These are phyloP conservation scores for Rhinella marina DNA, from an alignment of 2,797 vertebrate genomes.

Conservation along the genomic window DNA sequence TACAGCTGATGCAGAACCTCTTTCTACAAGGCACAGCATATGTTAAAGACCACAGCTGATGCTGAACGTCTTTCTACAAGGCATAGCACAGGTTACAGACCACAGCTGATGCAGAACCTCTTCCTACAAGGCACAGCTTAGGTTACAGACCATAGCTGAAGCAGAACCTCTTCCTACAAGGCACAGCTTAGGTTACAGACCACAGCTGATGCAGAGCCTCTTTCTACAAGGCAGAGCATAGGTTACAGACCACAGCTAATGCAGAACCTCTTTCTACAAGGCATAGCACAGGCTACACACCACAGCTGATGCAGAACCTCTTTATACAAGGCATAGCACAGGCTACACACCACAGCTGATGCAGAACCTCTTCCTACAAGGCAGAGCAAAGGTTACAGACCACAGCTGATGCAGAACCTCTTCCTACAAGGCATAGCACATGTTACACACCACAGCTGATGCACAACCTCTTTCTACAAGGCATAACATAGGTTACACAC, in stretches of 20 bases:
- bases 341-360: no score
- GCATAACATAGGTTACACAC: background rate
- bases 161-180: no score
- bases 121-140: no score
- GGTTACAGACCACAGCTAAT: background rate
- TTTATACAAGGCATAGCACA: background rate
- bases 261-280: background rate
- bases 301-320: background rate
- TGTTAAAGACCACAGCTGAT: background rate
- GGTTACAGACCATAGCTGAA: no score
- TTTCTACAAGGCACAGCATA: background rate
- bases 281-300: background rate
- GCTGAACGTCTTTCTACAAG: no score
- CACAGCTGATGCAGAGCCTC: conserved; percentile 7
- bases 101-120: no score
- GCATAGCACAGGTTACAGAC: no score
- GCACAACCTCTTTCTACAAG: background rate
- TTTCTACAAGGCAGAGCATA: background rate
- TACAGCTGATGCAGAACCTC: background rate
- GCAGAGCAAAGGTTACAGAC: background rate
- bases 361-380: background rate
- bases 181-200: background rate
- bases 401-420: conserved; percentile 11
- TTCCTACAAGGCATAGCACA: background rate
- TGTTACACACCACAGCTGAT: background rate